These are phyloP conservation scores for Yponomeuta cagnagella DNA, from an alignment of 2,888 invertebrate genomes.

Conservation along the genomic window DNA sequence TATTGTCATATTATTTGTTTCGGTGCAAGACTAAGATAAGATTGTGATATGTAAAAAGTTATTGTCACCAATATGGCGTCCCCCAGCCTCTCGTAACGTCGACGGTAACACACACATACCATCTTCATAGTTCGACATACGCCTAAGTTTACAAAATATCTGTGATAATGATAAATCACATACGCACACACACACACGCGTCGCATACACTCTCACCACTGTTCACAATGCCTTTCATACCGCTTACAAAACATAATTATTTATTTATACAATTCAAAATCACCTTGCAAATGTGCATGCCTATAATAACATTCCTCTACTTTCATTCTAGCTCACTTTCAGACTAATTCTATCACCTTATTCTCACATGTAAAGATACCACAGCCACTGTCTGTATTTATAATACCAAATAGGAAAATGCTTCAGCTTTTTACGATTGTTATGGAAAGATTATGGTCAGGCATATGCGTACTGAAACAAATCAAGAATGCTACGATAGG, in stretches of 20 bases:
- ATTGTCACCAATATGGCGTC: slow-evolving; percentile 69
- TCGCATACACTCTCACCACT: slow-evolving; percentile 28
- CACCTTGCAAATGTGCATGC: slow-evolving; percentile 74
- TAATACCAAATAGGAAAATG: slow-evolving; percentile 76
- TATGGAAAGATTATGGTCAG: slow-evolving; percentile 66
- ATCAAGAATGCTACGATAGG: slow-evolving; percentile 54
- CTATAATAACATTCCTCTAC: slow-evolving; percentile 69
- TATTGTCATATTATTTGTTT: background rate
- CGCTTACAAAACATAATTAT: slow-evolving; percentile 64
- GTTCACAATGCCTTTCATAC: slow-evolving; percentile 49
- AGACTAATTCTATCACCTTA: slow-evolving; percentile 45
- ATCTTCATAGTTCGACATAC: slow-evolving; percentile 58
- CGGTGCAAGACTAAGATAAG: background rate
- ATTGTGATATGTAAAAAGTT: slow-evolving; percentile 53
- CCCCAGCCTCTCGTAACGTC: slow-evolving; percentile 53
- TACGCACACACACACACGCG: slow-evolving; percentile 42
- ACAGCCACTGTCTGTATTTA: slow-evolving; percentile 76
- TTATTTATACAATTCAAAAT: slow-evolving; percentile 73
- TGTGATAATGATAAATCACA: slow-evolving; percentile 38
- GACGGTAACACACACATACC: slow-evolving; percentile 65
- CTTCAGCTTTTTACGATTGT: slow-evolving; percentile 58
- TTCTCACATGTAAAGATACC: slow-evolving; percentile 71
- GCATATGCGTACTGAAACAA: slow-evolving; percentile 46
- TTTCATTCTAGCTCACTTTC: slow-evolving; percentile 51
- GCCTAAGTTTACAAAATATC: slow-evolving; percentile 65